Evolutionary conservation across 35 echinoderm and acorn worm genomes (phyloP), one percentile per base, ranked within the genome.

Genomic region (Apostichopus parvimensis): DNA sequence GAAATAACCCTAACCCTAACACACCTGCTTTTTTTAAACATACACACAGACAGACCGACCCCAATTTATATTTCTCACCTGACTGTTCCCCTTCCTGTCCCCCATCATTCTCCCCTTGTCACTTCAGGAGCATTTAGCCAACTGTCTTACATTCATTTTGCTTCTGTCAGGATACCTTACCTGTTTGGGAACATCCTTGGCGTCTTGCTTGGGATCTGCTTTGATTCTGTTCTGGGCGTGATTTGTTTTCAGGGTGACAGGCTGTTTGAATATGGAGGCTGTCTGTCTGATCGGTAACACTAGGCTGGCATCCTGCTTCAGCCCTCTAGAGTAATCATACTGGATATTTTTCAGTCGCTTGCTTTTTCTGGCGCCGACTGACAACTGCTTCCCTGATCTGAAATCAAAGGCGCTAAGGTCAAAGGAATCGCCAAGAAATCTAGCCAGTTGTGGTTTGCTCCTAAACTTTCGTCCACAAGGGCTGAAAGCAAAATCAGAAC

Each of bases 331-430:
- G 91, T 98, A 98, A 77, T 98, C 97, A 60, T 96, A 98, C 77
- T 95, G 94, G 64, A 96, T 94, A 81, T 96, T 98, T 56, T 95
- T 95, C 60, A 98, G 75, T 57, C 97, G 73, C 78, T 98, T 98
- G 70, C 97, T 98, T 87, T 96, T 98, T 25, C 97, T 83, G 9
- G 95, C 87, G 5, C 96, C 92, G 17, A 92, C 94, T 14, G 97
- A 94, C 11, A 95, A 79, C 20, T 94, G 93, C 73, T 96, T 98
- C 62, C 97, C 97, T 22, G 94, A 96, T 22, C 97, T 91, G 83
- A 98, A 98, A 91, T 98, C 97, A 96, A 98, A 98, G 10, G 97
- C 87, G 87, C 93, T 98, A 24, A 98, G 91, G 87, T 98, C 97
- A 68, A 98, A 88, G 1, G 94, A 86, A 87, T 98, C 97, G 9